Base-by-base conservation (phyloP, 1,140 invertebrate genomes). In the Drosophila sulfurigaster region DNA sequence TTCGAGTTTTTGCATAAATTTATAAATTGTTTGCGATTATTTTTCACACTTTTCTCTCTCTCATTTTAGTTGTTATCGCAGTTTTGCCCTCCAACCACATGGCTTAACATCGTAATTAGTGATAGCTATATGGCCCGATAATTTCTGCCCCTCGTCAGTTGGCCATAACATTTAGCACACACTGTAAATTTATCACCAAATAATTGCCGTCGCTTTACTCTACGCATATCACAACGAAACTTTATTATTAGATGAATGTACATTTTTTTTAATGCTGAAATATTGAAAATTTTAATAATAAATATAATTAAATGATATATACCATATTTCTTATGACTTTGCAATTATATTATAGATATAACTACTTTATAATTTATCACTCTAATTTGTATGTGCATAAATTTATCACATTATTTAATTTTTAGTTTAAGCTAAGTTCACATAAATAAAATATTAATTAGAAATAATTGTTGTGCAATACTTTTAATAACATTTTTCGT, bases 101-200 rank as follows among this genome's bases (percentile, higher is more conserved):
- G 70, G 65, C 65, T 69, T 69, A 51, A 72, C 66, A 72, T 72
- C 54, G 65, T 48, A 69, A 74, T 74, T 74, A 74, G 71, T 69
- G 65, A 62, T 69, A 48, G 57, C 49, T 52, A 59, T 73, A 67
- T 59, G 46, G 8, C 10, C 48, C 59, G 41, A 68, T 68, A 62
- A 46, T 58, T 73, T 48, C 30, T 49, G 10, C 15, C n/a, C 16
- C 64, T 66, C 54, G 38, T 69, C 67, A 69, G 25, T 52, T 38
- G 35, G 35, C 35, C 16, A 52, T 52, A 58, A 59, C 46, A 58
- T 72, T 58, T 43, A 13, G 54, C 69, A 67, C 13, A 52, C 20
- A 73, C 70, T 67, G 63, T 67, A 32, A 52, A 30, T 52, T 52
- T 52, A 32, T 15, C 15, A 15, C n/a, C 51, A 13, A 35, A 16